Base-by-base conservation (phyloP, 1,140 invertebrate species). In the Drosophila melanica region DNA sequence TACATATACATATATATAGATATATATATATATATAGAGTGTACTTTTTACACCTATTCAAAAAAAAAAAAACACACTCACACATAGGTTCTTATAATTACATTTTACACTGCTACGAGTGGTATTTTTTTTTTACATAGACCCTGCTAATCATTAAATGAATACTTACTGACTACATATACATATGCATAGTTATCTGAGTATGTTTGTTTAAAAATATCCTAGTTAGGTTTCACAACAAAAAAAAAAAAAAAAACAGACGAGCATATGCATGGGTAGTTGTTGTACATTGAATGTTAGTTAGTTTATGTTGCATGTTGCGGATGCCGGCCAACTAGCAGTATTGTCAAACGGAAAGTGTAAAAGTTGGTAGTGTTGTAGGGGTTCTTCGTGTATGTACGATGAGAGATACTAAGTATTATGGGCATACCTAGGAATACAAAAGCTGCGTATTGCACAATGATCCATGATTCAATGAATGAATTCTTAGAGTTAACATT, bases 91-190 rank as follows among this genome's bases (percentile, higher is more conserved):
- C 54, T 66, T 66, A 58, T 54, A 37, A 67, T 72, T 87, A 69
- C 6, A 35, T 50, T 63, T 82, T 68, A 47, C 62, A 69, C 81
- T 76, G 58, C 42, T 75, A 42, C 33, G 18, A 68, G 23, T 81
- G 55, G 77, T 67, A 45, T 67, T 58, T 65, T 77, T 67, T 42
- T 67, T 58, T 65, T 77, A 77, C 65, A 81, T 57, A 65, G 66
- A 72, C 67, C 80, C 71, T 27, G 27, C 27, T 84, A 81, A 77
- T 81, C 81, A 85, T 84, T 85, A 62, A 33, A 79, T 80, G 81
- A 73, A 80, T 84, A 73, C 44, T 65, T 65, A 50, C 27, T 11
- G 30, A 48, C 42, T 12, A 18, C 42, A 58, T 66, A 7, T 20
- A 39, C 42, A 53, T 39, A 47, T 63, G 41, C 18, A 44, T 53